A percentile compares a stretch with the other conserved stretches of the same genome.
phyloP scores from a whole-genome alignment of 2,113 vertebrate species.

The Barbus barbus region DNA sequence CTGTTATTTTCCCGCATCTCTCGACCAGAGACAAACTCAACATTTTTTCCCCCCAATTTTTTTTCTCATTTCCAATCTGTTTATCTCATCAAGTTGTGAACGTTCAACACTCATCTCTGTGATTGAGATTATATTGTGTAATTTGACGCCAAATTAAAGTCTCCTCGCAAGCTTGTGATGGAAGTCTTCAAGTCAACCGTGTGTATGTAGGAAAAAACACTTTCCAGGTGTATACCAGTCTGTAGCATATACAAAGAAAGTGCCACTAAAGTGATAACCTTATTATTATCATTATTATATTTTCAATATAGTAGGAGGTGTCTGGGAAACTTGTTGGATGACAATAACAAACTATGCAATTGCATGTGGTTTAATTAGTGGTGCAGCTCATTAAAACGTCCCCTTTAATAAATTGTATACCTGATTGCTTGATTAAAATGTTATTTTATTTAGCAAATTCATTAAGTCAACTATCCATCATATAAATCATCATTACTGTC shows the following conservation, averaged over 20 bases:
- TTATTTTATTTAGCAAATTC: background rate
- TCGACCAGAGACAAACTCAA: background rate
- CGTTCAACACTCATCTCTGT: background rate
- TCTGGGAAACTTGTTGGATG: background rate
- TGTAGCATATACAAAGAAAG: too few species aligned
- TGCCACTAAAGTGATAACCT: too few species aligned
- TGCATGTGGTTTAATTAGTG: background rate
- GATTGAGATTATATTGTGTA: conserved; percentile 29
- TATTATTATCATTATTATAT: too few species aligned
- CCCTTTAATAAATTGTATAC: background rate
- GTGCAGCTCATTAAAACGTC: background rate
- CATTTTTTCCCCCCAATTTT: background rate
- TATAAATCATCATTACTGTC: background rate
- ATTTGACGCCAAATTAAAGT: conserved; percentile 17
- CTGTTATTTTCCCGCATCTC: background rate
- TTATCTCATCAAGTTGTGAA: background rate
- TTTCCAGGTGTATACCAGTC: background rate
- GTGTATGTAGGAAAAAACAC: background rate
- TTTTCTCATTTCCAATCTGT: conserved; percentile 10
- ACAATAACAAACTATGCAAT: background rate
- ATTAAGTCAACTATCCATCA: conserved; percentile 1
- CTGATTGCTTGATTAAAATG: background rate
- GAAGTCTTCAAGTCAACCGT: background rate
- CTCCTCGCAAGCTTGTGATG: background rate
- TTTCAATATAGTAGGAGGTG: background rate